These are phyloP conservation scores for Contarinia nasturtii DNA, from an alignment of 1,140 invertebrate genomes.

Conservation along the genomic window DNA sequence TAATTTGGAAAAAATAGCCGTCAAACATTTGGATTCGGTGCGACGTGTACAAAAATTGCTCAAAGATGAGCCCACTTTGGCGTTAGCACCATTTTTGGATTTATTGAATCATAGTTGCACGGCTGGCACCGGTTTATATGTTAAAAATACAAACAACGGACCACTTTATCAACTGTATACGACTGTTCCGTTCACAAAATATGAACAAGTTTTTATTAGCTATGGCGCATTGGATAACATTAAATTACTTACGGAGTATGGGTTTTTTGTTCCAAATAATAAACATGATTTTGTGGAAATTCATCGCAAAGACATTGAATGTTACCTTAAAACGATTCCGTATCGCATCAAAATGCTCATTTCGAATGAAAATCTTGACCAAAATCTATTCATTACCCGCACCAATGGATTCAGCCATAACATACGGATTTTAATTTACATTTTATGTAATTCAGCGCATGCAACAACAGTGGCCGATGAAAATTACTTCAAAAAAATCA, in stretches of 20 bases:
- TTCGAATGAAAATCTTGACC: too few relatives aligned
- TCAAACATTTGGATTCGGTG: constrained; percentile 7
- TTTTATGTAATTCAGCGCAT: too few relatives aligned
- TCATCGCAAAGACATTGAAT: too few relatives aligned
- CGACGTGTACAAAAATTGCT: constrained; percentile 17
- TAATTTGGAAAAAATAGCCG: constrained; percentile 11
- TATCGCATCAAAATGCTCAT: too few relatives aligned
- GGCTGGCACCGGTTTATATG: constrained; percentile 27
- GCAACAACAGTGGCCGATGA: too few relatives aligned
- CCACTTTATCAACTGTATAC: constrained; percentile 33
- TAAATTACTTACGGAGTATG: constrained; percentile 52
- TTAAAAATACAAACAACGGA: constrained; percentile 16
- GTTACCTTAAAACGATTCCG: too few relatives aligned
- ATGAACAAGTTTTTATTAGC: constrained; percentile 52
- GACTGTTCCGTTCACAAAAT: constrained; percentile 23
- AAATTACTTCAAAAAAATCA: too few relatives aligned
- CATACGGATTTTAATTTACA: too few relatives aligned
- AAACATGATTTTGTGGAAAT: constrained; percentile 31
- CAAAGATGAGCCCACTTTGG: constrained; percentile 33
- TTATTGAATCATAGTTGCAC: constrained; percentile 51
- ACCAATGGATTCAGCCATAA: too few relatives aligned
- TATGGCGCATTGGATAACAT: constrained; percentile 51
- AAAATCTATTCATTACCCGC: too few relatives aligned
- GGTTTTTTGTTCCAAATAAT: constrained; percentile 46
- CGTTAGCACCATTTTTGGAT: constrained; percentile 59